A percentile compares a stretch with the other conserved stretches of the same genome.
Evolutionary conservation across 2,797 vertebrate species (phyloP).

Genomic region (Oceanodroma leucorhoa): DNA sequence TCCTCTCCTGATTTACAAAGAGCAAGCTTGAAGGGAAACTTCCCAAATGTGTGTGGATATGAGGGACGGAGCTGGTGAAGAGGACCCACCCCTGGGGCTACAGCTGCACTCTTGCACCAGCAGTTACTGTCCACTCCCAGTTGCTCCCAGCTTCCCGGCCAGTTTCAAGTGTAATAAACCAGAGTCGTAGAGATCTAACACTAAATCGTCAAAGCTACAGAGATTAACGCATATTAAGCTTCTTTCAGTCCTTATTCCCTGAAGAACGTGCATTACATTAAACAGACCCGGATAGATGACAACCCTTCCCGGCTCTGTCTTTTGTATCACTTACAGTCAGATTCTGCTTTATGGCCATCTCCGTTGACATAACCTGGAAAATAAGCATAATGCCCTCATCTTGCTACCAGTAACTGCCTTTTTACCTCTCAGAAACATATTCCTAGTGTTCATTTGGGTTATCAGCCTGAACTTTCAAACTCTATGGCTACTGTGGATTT

Average conservation of each 20-base stretch:
- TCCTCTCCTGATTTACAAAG: background rate
- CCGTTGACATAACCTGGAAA: background rate
- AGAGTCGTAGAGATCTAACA: background rate
- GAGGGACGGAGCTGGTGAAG: background rate
- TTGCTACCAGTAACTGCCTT: background rate
- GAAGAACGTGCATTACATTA: background rate
- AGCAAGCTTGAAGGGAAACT: background rate
- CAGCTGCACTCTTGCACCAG: background rate
- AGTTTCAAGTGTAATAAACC: background rate
- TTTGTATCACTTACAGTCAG: background rate
- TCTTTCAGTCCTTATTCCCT: background rate
- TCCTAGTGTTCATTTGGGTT: background rate
- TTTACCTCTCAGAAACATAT: background rate
- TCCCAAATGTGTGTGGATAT: background rate
- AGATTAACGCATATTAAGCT: background rate
- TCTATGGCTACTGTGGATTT: background rate
- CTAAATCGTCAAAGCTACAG: background rate
- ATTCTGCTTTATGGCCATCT: background rate
- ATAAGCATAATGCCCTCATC: background rate
- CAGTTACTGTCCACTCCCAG: rapidly evolving
- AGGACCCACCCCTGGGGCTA: background rate
- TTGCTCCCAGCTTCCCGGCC: background rate
- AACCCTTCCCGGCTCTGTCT: background rate
- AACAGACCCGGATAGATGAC: rapidly evolving
- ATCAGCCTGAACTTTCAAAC: background rate